Base-by-base conservation (phyloP, 2,797 vertebrate genomes). In the Ctenopoma kingsleyae region DNA sequence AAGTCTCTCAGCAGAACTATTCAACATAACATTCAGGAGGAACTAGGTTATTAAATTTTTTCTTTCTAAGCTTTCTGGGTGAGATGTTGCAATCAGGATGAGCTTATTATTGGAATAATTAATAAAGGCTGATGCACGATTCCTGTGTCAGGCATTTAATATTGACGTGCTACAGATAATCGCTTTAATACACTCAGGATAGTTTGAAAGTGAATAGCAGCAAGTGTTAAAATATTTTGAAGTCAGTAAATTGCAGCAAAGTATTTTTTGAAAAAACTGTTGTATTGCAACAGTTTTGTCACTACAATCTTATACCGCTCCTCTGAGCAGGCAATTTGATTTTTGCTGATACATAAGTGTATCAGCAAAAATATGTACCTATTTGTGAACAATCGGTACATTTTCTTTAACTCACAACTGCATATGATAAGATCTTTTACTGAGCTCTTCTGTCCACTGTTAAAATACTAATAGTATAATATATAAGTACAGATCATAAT, bases 1-100 rank as follows among this genome's bases (percentile, higher is more conserved):
- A 48, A 58, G 10, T 25, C 9, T 51, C 66, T 30, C 36, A 55
- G 32, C 2, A 2, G 11, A 62, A 70, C 15, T 19, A 44, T 53
- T 75, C 12, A 2, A n/a, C 43, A n/a, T 8, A 1, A n/a, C 43
- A n/a, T 25, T 32, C 47, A 38, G 20, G 3, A 36, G 17, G 30
- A 57, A 19, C 3, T n/a, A 25, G 46, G 20, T 35, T 65, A 20
- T 65, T 19, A 12, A 15, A 11, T 32, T 59, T 58, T 36, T 46
- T 6, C 13, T 0, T 56, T 40, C 30, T 0, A 30, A 3, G 48
- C 10, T 4, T 56, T 65, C 7, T 8, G 2, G 13, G 7, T 41
- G 20, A 25, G 8, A 32, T 58, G 22, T 40, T 58, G 52, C 12
- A 58, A 10, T 70, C 17, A 25, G 30, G 6, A 36, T 17, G 5